These are phyloP conservation scores for Triplophysa yarkandensis DNA, from an alignment of 2,797 vertebrate species.

Conservation along the genomic window DNA sequence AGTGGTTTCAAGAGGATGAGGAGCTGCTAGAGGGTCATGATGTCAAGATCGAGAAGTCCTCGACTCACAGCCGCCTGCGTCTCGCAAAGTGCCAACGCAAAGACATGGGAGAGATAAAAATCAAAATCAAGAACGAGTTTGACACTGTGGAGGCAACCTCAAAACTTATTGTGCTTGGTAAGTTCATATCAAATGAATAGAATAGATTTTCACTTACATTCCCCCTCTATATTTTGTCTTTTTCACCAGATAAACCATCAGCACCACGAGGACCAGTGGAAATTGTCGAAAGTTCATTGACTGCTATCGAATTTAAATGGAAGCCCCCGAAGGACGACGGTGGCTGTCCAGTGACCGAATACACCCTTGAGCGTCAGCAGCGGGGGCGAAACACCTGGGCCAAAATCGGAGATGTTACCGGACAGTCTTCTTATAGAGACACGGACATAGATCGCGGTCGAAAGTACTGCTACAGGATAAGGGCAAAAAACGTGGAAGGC, in stretches of 20 bases:
- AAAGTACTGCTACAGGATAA: slow-evolving; percentile 86
- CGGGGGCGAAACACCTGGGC: slow-evolving; percentile 82
- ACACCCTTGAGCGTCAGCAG: slow-evolving; percentile 83
- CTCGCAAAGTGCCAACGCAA: slow-evolving; percentile 79
- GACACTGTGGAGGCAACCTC: slow-evolving; percentile 75
- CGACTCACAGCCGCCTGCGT: slow-evolving; percentile 71
- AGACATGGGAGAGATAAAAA: slow-evolving; percentile 81
- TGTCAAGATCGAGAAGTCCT: slow-evolving; percentile 74
- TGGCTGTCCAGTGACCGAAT: slow-evolving; percentile 78
- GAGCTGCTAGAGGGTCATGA: slow-evolving; percentile 71
- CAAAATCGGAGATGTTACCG: slow-evolving; percentile 73
- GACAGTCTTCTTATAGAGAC: slow-evolving; percentile 74
- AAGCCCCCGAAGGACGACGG: slow-evolving; percentile 83
- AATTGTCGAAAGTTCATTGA: slow-evolving; percentile 75
- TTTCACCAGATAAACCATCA: slow-evolving; percentile 83
- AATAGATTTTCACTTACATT: neutral
- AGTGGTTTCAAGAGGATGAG: slow-evolving; percentile 82
- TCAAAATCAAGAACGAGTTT: slow-evolving; percentile 84
- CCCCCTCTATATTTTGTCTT: neutral
- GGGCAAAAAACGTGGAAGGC: slow-evolving; percentile 82
- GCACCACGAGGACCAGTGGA: slow-evolving; percentile 84
- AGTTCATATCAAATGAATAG: slow-evolving; percentile 36
- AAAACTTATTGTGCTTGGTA: slow-evolving; percentile 83
- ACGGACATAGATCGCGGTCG: slow-evolving; percentile 78
- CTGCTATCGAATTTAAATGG: slow-evolving; percentile 83